Evolutionary conservation across 1,140 invertebrate genomes (phyloP).

Genomic region (Zaprionus inermis): DNA sequence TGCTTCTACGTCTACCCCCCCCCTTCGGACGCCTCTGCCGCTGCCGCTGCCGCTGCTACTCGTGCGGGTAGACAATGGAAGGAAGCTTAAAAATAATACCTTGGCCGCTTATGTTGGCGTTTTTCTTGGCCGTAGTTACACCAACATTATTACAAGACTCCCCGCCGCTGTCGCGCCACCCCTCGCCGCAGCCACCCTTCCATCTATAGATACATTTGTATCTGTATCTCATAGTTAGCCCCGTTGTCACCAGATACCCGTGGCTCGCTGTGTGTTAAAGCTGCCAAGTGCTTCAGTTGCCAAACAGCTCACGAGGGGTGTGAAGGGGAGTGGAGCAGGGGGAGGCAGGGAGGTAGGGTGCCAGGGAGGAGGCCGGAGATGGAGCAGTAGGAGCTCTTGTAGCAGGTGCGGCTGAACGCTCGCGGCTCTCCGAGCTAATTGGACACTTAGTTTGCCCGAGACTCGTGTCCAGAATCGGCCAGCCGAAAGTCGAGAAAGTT

Average conservation of each 20-base stretch:
- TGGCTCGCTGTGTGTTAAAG: slow-evolving; percentile 63
- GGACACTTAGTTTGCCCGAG: slow-evolving; percentile 21
- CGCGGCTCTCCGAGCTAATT: slow-evolving; percentile 24
- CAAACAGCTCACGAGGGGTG: slow-evolving; percentile 2
- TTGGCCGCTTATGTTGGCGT: slow-evolving; percentile 77
- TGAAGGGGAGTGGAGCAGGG: too few species aligned
- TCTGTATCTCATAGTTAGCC: slow-evolving; percentile 34
- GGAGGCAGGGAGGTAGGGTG: background rate
- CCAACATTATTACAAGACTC: slow-evolving; percentile 57
- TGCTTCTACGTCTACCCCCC: background rate
- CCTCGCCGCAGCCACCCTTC: background rate
- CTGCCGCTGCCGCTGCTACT: slow-evolving; percentile 36
- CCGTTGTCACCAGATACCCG: slow-evolving; percentile 70
- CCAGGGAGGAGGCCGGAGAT: background rate
- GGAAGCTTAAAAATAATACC: slow-evolving; percentile 82
- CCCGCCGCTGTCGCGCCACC: background rate
- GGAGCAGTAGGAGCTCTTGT: background rate
- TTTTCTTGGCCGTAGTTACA: slow-evolving; percentile 70
- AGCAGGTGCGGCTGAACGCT: slow-evolving; percentile 8
- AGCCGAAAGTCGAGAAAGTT: slow-evolving; percentile 8
- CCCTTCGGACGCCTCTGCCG: background rate
- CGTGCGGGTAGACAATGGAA: slow-evolving; percentile 74
- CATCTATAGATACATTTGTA: slow-evolving; percentile 20
- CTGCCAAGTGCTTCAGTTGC: slow-evolving; percentile 69
- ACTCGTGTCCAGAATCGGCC: background rate